phyloP scores from a whole-genome alignment of 2,113 vertebrate genomes.

The Macrotis lagotis region DNA sequence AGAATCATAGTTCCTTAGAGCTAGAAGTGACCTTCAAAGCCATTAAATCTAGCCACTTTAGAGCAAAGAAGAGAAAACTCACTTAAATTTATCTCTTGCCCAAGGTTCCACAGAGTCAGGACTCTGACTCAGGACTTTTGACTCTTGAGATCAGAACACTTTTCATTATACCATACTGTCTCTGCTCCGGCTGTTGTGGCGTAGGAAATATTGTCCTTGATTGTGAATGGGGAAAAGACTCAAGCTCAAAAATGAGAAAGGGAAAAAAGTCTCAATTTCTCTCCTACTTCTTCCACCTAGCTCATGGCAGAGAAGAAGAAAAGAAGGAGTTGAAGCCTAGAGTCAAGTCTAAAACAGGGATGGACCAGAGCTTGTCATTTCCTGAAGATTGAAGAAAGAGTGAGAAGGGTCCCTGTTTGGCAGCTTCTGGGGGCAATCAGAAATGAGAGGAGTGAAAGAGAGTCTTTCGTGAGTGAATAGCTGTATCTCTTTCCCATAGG shows the following conservation, averaged over 20 bases:
- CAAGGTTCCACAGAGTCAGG: neutral
- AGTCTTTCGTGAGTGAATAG: no score
- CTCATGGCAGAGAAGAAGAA: neutral
- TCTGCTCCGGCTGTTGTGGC: neutral
- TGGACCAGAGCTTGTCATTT: neutral
- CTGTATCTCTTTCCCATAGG: no score
- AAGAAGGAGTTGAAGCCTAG: neutral
- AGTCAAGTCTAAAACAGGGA: neutral
- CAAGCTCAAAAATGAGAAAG: neutral
- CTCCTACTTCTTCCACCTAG: neutral
- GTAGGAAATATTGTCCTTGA: neutral
- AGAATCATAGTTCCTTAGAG: neutral
- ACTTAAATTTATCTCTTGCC: neutral
- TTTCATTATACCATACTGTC: neutral
- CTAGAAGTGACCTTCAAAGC: neutral
- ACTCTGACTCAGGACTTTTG: neutral
- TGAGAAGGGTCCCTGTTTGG: neutral
- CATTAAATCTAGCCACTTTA: no score
- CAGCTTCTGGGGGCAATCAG: neutral
- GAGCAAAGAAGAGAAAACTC: neutral
- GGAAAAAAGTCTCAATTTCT: neutral
- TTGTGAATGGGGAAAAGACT: neutral
- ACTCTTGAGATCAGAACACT: neutral
- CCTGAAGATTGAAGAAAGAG: neutral
- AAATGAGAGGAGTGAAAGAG: neutral